Evolutionary conservation across 2,113 vertebrate species (phyloP), one percentile per base, ranked within the genome.

Genomic region (Cynocephalus volans): DNA sequence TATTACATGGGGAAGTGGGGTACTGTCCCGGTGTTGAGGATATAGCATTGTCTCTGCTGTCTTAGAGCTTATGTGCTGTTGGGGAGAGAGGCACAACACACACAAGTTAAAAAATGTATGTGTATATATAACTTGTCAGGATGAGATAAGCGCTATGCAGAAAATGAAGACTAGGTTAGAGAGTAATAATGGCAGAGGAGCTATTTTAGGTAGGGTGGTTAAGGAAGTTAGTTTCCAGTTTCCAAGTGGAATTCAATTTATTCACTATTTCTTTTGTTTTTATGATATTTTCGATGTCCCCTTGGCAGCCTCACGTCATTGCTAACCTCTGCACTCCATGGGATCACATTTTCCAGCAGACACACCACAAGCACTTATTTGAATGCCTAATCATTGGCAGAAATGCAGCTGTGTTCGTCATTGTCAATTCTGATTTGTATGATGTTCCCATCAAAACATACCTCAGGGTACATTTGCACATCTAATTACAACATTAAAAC

Each of bases 401-500:
- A 81, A 88, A 48, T 96, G 98, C 98, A 97, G 98, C 98, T 98
- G 97, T 95, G 96, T 94, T 97, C 96, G 58, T 97, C 97, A 96
- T 97, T 97, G 96, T 97, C 97, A 80, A 79, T 97, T 95, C 97
- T 97, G 96, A 98, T 98, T 97, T 96, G 96, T 97, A 97, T 95
- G 97, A 96, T 93, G 85, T 92, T 96, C 95, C 95, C 96, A 94
- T 98, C 96, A 83, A 97, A 92, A 97, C 97, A 93, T 97, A 97
- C 98, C 97, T 98, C 97, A 73, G 96, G 96, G 98, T 97, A 95
- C 97, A 98, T 98, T 97, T 98, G 96, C 96, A 97, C 97, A 98
- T 98, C 97, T 98, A 98, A 98, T 98, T 98, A 97, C 97, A 96
- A 79, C 97, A 97, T 98, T 97, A 97, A 94, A 96, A 94, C 97